Evolutionary conservation across 2,797 vertebrate species (phyloP).

Genomic region (Hemibagrus guttatus): DNA sequence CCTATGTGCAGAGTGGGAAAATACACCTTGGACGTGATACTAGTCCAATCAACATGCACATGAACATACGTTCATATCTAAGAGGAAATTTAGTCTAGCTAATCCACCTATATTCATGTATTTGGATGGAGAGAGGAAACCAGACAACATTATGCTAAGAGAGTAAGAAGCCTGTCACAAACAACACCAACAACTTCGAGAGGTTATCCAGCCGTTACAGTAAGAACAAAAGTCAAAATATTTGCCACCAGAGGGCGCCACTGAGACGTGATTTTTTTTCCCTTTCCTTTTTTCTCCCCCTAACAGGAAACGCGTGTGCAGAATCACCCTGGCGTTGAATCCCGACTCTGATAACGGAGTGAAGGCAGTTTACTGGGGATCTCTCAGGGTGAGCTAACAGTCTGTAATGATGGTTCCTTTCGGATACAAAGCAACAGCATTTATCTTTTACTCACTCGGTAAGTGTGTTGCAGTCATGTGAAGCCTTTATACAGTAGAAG

Average conservation of each 20-base stretch:
- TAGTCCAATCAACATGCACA: not conserved
- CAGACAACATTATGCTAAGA: not conserved
- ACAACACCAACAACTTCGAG: not conserved
- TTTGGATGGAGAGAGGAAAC: not conserved
- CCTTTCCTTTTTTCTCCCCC: not conserved
- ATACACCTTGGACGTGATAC: too few species aligned
- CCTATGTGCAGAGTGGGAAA: not conserved
- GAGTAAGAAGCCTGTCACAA: not conserved
- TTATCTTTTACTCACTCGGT: constrained; percentile 70
- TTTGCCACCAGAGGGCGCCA: constrained; percentile 70
- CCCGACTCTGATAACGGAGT: constrained; percentile 35
- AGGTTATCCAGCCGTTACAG: not conserved
- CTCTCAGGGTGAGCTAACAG: not conserved
- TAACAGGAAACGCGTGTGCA: constrained; percentile 54
- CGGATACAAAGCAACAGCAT: constrained; percentile 61
- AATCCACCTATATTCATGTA: too few species aligned
- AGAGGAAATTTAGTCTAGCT: not conserved
- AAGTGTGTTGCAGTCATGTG: constrained; percentile 67
- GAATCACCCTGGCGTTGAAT: constrained; percentile 39
- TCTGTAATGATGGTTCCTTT: constrained; percentile 17
- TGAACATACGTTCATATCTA: too few species aligned
- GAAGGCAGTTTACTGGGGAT: constrained; percentile 29
- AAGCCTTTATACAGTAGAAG: constrained; percentile 2
- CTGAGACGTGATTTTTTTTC: constrained; percentile 56
- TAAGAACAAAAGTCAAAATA: not conserved